Base-by-base conservation (phyloP, 2,113 vertebrate species). In the Cercocebus atys region DNA sequence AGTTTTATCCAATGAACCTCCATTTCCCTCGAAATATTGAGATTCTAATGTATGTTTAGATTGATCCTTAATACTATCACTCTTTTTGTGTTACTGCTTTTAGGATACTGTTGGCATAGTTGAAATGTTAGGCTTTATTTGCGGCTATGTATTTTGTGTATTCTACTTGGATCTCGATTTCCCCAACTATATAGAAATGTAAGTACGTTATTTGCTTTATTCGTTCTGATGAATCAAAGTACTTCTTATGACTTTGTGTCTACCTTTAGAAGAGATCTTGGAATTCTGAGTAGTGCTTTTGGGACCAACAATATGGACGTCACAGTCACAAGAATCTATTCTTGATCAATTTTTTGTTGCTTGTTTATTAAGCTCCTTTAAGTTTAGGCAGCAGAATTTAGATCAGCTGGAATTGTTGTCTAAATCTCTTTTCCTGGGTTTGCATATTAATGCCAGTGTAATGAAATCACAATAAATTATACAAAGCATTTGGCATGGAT, bases 131-230 rank as follows among this genome's bases (percentile, higher is more conserved):
- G 99, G 98, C 57, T 99, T 99, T 84, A 72, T 98, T 97, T 99
- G 99, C 97, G 99, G 98, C 93, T 99, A 97, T 85, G 25, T 98
- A 47, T 98, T 98, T 68, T 99, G 98, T 3, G 57, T 98, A 57
- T 99, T 99, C 97, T 99, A 98, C 97, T 98, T 99, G 97, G 98
- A 90, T 99, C 98, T 45, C 97, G 98, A 83, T 98, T 99, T 96
- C 98, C 98, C 25, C 98, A 99, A 97, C 98, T 99, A 50, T 97
- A 98, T 90, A 98, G 99, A 99, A 99, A 99, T 20, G 87, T 98
- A 98, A 98, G 98, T 98, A 78, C 35, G 14, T 96, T 92, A 96
- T 94, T 96, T 93, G 40, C 64, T 90, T 52, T 93, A 91, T 70
- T 38, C 38, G 1, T 97, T 72, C 89, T 98, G 98, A 98, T 98